These are phyloP conservation scores for Hartigia nigra DNA, from an alignment of 2,888 invertebrate genomes.

Conservation along the genomic window DNA sequence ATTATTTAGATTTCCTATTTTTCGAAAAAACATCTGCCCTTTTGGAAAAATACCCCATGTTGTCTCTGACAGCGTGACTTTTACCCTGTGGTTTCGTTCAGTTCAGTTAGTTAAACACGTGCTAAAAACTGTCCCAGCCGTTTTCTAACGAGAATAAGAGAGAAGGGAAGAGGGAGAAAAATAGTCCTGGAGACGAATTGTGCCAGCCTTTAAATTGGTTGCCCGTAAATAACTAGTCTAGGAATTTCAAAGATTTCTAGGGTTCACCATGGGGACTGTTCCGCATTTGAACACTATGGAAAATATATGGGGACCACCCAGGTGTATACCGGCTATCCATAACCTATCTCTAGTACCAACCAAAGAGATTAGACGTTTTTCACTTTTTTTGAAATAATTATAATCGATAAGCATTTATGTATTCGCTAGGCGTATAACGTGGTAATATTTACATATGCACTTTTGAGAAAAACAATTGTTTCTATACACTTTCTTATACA, in stretches of 20 bases:
- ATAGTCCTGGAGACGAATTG: conserved; percentile 21
- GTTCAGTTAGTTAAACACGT: conserved; percentile 26
- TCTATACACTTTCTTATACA: no score
- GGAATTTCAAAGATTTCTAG: neutral
- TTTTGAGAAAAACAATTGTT: no score
- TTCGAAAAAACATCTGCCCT: neutral
- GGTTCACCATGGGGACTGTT: neutral
- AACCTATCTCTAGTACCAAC: neutral
- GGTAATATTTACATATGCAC: no score
- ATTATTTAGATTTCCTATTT: conserved; percentile 2
- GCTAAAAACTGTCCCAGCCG: conserved; percentile 26
- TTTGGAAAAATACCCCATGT: neutral
- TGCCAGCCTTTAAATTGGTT: conserved; percentile 31
- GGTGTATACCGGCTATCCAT: neutral
- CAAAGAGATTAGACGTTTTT: neutral
- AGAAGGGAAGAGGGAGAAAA: conserved; percentile 4
- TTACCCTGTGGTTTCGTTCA: neutral
- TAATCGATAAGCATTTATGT: neutral
- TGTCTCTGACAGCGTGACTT: neutral
- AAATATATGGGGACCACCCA: conserved; percentile 6
- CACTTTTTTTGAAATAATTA: neutral
- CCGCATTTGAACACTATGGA: neutral
- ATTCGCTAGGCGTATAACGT: neutral
- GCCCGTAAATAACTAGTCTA: conserved; percentile 32
- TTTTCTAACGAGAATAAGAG: neutral